phyloP scores from a whole-genome alignment of 2,113 vertebrate species.

The Chamaetylas fuelleborni region DNA sequence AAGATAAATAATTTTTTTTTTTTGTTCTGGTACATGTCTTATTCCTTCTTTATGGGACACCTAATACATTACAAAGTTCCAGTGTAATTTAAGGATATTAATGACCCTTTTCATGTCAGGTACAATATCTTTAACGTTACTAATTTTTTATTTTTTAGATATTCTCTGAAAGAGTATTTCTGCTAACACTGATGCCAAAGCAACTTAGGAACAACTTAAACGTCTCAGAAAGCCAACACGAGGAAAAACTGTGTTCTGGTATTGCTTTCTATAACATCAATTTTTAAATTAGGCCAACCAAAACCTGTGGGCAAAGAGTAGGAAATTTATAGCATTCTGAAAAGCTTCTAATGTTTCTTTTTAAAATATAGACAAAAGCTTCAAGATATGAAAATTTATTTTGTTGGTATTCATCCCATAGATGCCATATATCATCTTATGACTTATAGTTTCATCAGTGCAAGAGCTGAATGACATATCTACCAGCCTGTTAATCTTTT shows the following conservation, averaged over 20 bases:
- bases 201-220: background rate
- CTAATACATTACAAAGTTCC: background rate
- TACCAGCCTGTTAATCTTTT: background rate
- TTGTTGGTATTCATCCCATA: background rate
- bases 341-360: background rate
- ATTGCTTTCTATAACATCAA: background rate
- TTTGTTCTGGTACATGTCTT: background rate
- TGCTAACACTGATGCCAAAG: background rate
- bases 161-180: background rate
- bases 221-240: background rate
- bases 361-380: background rate
- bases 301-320: background rate
- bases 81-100: background rate
- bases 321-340: background rate
- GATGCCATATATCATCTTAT: background rate
- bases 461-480: rapidly evolving
- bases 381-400: background rate
- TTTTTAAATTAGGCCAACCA: background rate
- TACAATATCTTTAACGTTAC: background rate
- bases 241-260: background rate
- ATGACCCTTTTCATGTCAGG: background rate
- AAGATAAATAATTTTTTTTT: background rate
- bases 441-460: background rate
- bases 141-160: background rate
- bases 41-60: background rate